phyloP scores from a whole-genome alignment of 2,888 invertebrate species.

The Eulithis testata region DNA sequence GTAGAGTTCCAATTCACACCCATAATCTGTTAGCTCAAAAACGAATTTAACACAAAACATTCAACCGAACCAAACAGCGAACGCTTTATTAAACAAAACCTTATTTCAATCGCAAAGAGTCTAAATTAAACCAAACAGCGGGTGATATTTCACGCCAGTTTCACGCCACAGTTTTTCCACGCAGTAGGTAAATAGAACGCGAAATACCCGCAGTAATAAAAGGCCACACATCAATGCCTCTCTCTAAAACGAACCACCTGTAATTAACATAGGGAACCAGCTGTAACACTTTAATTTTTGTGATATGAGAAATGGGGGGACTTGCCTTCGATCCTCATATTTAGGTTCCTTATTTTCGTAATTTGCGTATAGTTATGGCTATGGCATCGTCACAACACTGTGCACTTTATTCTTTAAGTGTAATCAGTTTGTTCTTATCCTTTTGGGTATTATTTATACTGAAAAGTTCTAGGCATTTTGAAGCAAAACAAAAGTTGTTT shows the following conservation, averaged over 20 bases:
- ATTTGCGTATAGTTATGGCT: too few relatives aligned
- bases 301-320: too few relatives aligned
- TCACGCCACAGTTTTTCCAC: slow-evolving; percentile 21
- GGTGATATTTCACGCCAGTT: slow-evolving; percentile 13
- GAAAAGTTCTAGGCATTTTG: too few relatives aligned
- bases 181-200: slow-evolving; percentile 23
- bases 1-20: slow-evolving; percentile 5
- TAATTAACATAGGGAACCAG: slow-evolving; percentile 33
- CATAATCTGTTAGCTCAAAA: slow-evolving; percentile 1
- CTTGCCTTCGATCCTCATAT: too few relatives aligned
- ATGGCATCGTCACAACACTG: too few relatives aligned
- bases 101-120: slow-evolving; percentile 8
- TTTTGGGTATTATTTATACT: too few relatives aligned
- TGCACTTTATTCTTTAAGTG: too few relatives aligned
- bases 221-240: slow-evolving; percentile 22
- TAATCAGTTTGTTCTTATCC: too few relatives aligned
- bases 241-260: slow-evolving; percentile 29
- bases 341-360: too few relatives aligned
- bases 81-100: slow-evolving; percentile 3
- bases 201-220: slow-evolving; percentile 25
- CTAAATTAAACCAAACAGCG: slow-evolving; percentile 8
- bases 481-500: too few relatives aligned
- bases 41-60: slow-evolving; percentile 1
- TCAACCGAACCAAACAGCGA: slow-evolving; percentile 2
- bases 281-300: too few relatives aligned